Conservation (phyloP, 2,113 vertebrate species). For the Macrotus californicus region DNA sequence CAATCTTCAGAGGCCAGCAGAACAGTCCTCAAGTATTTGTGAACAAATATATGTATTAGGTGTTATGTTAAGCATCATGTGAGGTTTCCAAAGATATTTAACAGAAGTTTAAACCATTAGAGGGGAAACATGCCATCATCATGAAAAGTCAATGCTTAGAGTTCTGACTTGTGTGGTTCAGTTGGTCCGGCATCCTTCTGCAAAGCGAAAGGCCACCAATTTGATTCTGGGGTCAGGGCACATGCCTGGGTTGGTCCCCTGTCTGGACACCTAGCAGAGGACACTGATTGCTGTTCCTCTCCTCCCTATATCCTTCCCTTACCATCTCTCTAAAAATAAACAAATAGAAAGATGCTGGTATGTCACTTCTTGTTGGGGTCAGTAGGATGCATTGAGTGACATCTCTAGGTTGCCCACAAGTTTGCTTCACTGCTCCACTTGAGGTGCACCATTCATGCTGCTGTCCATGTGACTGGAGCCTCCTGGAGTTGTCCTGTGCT, state of each 20-base stretch:
- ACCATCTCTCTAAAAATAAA: too few relatives aligned
- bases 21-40: background rate
- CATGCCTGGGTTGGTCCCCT: too few relatives aligned
- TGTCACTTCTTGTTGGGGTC: too few relatives aligned
- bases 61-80: background rate
- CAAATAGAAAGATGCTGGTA: too few relatives aligned
- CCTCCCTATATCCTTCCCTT: too few relatives aligned
- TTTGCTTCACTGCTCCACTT: background rate
- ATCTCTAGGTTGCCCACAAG: background rate
- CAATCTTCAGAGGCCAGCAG: background rate
- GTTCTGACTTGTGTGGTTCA: background rate
- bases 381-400: too few relatives aligned
- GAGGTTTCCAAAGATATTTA: background rate
- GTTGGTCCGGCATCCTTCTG: too few relatives aligned
- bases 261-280: too few relatives aligned
- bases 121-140: background rate
- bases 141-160: background rate
- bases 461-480: rapidly evolving
- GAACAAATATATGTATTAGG: background rate
- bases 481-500: background rate
- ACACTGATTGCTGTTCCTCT: too few relatives aligned
- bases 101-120: background rate
- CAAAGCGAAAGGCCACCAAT: too few relatives aligned
- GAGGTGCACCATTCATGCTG: background rate
- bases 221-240: too few relatives aligned